Base-by-base conservation (phyloP, 2,888 invertebrate species). In the Cephus pulcher region DNA sequence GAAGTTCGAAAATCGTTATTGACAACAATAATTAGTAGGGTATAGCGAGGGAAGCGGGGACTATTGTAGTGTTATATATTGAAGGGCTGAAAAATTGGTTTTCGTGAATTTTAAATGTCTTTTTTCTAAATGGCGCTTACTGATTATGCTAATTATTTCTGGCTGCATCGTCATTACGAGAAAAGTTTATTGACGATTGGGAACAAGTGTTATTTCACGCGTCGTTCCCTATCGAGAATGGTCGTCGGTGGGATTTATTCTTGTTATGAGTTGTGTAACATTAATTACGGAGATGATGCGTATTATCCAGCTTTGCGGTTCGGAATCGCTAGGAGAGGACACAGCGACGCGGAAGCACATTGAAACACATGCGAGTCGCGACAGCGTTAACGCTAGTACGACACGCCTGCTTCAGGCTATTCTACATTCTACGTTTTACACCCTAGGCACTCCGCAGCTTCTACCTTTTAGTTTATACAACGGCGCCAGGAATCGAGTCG, bases 391-490 rank as follows among this genome's bases (percentile, higher is more conserved):
- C 9, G 1, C 56, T 56, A 23, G 15, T 23, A 56, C 56, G 56
- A 23, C 56, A 9, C 23, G 56, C 23, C 23, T 56, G 56, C 23
- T 23, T 23, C 56, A 23, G 56, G 23, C 56, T 56, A 23, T 56
- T 56, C 56, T 56, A 9, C 56, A 23, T 56, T 56, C 56, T 56
- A 23, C 40, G 40, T 40, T 15, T 12, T 37, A 12, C 0, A 15
- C 40, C 23, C 4, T 6, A 23, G 23, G 40, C 40, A 56, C 40
- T 30, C 35, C 35, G 56, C 56, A 34, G 35, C 11, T 32, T 68
- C 71, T 68, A 75, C 77, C 75, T 75, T 77, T 74, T 79, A 76
- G 78, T 76, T 76, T 79, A 75, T 82, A 84, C 80, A 79, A 83
- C 40, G 40, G 9, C 40, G 40, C 40, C 40, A 56, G 40, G 80